Evolutionary conservation across 2,113 vertebrate species (phyloP), one percentile per base, ranked within the genome.

Genomic region (Nannobrachium achirus): DNA sequence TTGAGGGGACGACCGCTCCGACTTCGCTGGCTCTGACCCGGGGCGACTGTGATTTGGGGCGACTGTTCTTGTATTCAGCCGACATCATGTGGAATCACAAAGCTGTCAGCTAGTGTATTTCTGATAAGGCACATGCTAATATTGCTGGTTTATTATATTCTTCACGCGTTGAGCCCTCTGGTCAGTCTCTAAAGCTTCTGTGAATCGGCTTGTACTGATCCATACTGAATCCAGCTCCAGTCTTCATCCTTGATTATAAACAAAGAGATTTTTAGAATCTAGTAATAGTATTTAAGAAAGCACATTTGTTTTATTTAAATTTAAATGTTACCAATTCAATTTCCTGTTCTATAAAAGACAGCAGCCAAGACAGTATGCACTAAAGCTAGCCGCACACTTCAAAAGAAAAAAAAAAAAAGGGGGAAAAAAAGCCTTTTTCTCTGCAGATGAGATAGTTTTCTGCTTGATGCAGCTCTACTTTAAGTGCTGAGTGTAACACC

Each of bases 201-300:
- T 8, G 70, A 42, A 57, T 83, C 71, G 7, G 56, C 49, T 59
- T 78, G 66, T 56, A 73, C 71, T 7, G 74, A 78, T 76, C 69
- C 84, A 38, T 92, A 92, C 71, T 92, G 90, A 80, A 94, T 93
- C 96, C 96, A 98, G 84, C 94, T 97, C 96, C 96, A 98, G 56
- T 98, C 96, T 9, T 94, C 92, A 85, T 90, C 93, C 96, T 98
- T 86, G 51, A 84, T 77, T 77, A 39, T 85, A 7, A 64, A 78
- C 8, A 57, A 59, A 75, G 33, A 75, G 6, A 10, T 38, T 33
- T n/a, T 33, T 33, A 1, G 25, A 33, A 33, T 33, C 3, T 33
- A 33, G 25, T 33, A 33, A 33, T 33, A 33, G 1, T 33, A 33
- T 33, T n/a, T n/a, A n/a, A n/a, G n/a, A n/a, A n/a, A n/a, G n/a